Evolutionary conservation across 1,140 invertebrate species (phyloP), one percentile per base, ranked within the genome.

Genomic region (Palaemon carinicauda): DNA sequence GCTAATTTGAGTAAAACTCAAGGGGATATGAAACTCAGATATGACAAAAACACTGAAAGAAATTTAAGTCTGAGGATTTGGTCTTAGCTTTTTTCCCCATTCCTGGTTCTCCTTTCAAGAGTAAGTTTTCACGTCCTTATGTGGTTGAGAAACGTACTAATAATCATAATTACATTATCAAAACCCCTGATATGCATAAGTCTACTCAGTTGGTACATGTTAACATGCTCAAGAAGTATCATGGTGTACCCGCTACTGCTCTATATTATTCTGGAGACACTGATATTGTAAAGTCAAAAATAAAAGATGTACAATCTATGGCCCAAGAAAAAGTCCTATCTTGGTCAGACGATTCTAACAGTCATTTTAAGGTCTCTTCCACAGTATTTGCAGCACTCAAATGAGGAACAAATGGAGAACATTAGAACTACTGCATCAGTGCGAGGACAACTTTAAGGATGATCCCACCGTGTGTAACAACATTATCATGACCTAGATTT

Each of bases 1-100:
- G 15, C 4, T 24, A 51, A 82, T 56, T 17, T 87, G 15, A 41
- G 15, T 24, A 86, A 71, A 33, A 85, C 4, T 79, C 82, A 60
- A 33, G n/a, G 24, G 53, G 56, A 60, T 33, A 77, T n/a, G 71
- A 82, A 33, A 50, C 53, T 27, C n/a, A 17, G 60, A 4, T 81
- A 51, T 80, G 75, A 73, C 7, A 17, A 29, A 24, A 73, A 73
- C 15, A 29, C 69, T 73, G 5, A 73, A 24, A 15, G 17, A 29
- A 2, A 24, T 73, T 73, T 73, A 29, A n/a, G 1, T 3, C 21
- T 1, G 69, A 24, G 17, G n/a, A 73, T 17, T 29, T 29, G 29
- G 15, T 73, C 27, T 73, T 73, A 17, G 17, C 69, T 24, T 73
- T 73, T 5, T 31, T 73, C 29, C 69, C 5, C 5, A 15, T 73